Percentiles rank a stretch among this genome's conserved stretches.
Evolutionary conservation across 2,797 vertebrate species (phyloP).

Genomic region (Phrynocephalus vlangalii): DNA sequence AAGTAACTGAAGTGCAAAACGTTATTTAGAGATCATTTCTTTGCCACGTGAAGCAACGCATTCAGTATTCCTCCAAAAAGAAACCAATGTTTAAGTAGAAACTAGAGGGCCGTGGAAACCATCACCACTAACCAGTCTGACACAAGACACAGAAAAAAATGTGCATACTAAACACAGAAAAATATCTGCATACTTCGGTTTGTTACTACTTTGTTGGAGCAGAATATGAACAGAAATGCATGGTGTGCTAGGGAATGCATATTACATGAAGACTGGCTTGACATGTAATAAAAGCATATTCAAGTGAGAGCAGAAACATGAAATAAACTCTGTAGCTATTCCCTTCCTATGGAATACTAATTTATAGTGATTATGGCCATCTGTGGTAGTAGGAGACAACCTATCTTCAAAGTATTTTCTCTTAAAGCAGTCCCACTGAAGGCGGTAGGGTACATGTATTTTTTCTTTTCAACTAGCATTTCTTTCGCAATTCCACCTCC

Average conservation of each 20-base stretch:
- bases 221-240: slow-evolving; percentile 57
- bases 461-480: not conserved
- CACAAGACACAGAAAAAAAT: slow-evolving; percentile 36
- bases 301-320: slow-evolving; percentile 55
- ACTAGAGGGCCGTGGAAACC: slow-evolving; percentile 28
- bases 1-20: slow-evolving; percentile 53
- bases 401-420: not conserved
- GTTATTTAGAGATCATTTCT: slow-evolving; percentile 55
- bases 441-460: not conserved
- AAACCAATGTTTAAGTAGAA: slow-evolving; percentile 46
- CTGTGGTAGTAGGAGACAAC: not conserved
- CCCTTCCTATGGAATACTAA: slow-evolving; percentile 40
- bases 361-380: slow-evolving; percentile 41
- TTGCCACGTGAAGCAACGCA: slow-evolving; percentile 66
- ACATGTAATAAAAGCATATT: slow-evolving; percentile 63
- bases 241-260: slow-evolving; percentile 42
- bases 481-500: not conserved
- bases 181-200: slow-evolving; percentile 38
- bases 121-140: slow-evolving; percentile 37
- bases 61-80: slow-evolving; percentile 20
- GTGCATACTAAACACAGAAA: slow-evolving; percentile 36
- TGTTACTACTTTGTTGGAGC: slow-evolving; percentile 63
- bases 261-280: slow-evolving; percentile 55
- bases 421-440: not conserved
- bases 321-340: slow-evolving; percentile 3